A percentile compares a stretch with the other conserved stretches of the same genome.
Conservation (phyloP, 2,888 invertebrate species). For the Scaptomyza cyrtandrae region DNA sequence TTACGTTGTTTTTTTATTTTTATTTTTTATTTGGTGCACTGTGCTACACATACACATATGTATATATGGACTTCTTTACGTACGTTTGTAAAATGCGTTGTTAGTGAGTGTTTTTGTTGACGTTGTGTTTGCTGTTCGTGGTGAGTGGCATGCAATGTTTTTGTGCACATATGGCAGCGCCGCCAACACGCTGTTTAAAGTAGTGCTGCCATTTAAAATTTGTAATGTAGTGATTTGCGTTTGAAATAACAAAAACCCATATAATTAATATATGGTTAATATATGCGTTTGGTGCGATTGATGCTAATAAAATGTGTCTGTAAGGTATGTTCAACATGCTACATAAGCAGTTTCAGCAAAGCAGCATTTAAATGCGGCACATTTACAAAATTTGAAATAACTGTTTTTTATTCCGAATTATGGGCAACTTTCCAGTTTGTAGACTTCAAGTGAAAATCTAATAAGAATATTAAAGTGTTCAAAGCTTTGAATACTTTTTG, state of each 20-base stretch:
- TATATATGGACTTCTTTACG: constrained; percentile 24
- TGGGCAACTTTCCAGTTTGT: neutral
- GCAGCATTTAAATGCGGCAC: neutral
- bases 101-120: constrained; percentile 59
- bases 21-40: constrained; percentile 27
- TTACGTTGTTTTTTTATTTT: constrained; percentile 51
- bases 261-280: no score
- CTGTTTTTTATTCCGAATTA: neutral
- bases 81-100: constrained; percentile 40
- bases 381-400: neutral
- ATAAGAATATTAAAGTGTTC: neutral
- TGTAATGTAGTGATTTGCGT: neutral
- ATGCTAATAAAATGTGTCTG: neutral
- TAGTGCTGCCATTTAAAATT: constrained; percentile 14
- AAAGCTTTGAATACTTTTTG: no score
- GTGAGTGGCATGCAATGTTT: constrained; percentile 39
- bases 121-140: constrained; percentile 39
- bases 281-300: no score
- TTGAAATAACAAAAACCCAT: neutral
- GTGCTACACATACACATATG: constrained; percentile 31
- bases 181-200: neutral
- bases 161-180: constrained; percentile 32
- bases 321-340: neutral
- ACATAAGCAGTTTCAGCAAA: no score
- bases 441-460: neutral